These are phyloP conservation scores for Lepidurus packardi DNA, from an alignment of 1,140 invertebrate species.

Conservation along the genomic window DNA sequence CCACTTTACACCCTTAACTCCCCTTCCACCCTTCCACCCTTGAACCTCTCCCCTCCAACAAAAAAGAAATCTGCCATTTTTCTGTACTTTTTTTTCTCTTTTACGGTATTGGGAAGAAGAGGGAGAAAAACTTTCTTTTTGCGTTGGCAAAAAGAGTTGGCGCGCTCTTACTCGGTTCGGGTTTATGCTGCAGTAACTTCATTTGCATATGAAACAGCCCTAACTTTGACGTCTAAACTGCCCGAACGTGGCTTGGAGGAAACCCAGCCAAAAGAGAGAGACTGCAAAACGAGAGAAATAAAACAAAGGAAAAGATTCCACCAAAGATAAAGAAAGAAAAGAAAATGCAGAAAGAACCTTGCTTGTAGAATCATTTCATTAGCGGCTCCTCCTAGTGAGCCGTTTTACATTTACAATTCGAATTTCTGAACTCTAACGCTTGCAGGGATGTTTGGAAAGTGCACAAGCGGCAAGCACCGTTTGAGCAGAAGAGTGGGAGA, in stretches of 20 bases:
- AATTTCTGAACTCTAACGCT: not conserved
- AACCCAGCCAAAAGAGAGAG: not conserved
- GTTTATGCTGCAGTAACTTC: not conserved
- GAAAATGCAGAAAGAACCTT: not conserved
- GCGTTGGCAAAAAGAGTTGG: not conserved
- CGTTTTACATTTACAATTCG: not conserved
- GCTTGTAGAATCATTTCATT: constrained; percentile 16
- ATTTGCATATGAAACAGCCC: constrained; percentile 18
- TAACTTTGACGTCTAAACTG: constrained; percentile 8
- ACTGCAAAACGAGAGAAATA: not conserved
- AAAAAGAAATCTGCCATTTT: not conserved
- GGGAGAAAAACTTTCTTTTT: not conserved
- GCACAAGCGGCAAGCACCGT: too few species aligned
- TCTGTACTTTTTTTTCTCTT: not conserved
- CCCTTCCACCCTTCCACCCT: too few species aligned
- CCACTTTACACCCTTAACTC: not conserved
- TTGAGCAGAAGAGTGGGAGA: too few species aligned
- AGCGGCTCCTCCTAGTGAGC: not conserved
- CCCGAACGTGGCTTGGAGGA: not conserved
- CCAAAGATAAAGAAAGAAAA: not conserved
- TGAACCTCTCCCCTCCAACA: too few species aligned
- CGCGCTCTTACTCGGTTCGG: not conserved
- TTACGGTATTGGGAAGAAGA: not conserved
- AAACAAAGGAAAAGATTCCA: not conserved
- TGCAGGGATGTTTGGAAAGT: too few species aligned